These are phyloP conservation scores for Emydoidea blandingii DNA, from an alignment of 2,797 vertebrate genomes.

Conservation along the genomic window DNA sequence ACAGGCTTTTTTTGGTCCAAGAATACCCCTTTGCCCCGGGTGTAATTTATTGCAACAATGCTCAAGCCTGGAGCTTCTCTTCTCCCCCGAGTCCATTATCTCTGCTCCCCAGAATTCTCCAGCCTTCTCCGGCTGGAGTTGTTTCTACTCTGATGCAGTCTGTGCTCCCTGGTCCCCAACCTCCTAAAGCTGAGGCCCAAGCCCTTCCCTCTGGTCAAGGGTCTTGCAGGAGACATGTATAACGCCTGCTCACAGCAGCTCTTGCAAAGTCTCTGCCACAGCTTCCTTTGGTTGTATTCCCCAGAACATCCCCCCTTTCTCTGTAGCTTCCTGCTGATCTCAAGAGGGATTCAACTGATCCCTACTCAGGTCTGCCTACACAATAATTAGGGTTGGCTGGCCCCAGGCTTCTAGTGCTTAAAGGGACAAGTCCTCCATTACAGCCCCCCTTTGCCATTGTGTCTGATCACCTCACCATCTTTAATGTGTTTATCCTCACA, in stretches of 20 bases:
- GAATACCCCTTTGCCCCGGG: too few relatives aligned
- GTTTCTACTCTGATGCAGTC: neutral
- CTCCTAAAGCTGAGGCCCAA: neutral
- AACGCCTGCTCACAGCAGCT: neutral
- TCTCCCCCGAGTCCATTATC: neutral
- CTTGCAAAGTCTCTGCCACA: neutral
- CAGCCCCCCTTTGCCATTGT: too few relatives aligned
- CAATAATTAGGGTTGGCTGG: too few relatives aligned
- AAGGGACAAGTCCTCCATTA: too few relatives aligned
- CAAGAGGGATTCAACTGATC: neutral
- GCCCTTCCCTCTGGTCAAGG: neutral
- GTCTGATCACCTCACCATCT: neutral
- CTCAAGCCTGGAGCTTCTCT: neutral
- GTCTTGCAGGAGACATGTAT: neutral
- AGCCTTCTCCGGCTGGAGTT: neutral
- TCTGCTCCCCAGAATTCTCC: neutral
- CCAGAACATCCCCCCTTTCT: neutral
- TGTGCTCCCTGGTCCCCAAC: neutral
- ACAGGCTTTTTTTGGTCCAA: neutral
- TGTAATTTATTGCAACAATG: neutral
- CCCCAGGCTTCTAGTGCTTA: too few relatives aligned
- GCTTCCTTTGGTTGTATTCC: neutral
- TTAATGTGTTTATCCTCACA: neutral
- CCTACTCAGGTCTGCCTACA: neutral
- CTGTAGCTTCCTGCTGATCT: neutral